Percentiles rank a stretch among this genome's conserved stretches.
phyloP scores from a whole-genome alignment of 2,888 invertebrate species.

The Macrosiphum euphorbiae region DNA sequence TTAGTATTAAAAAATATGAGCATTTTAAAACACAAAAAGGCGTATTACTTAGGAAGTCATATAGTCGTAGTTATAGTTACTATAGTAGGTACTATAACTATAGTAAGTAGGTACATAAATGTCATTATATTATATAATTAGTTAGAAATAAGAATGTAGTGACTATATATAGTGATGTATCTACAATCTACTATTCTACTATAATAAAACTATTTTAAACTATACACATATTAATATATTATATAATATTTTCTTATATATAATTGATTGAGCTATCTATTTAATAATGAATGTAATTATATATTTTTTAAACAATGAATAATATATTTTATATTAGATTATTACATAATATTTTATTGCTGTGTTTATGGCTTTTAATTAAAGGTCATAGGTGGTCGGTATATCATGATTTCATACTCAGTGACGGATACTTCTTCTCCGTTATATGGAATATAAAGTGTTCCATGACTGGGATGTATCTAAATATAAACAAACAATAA shows the following conservation, averaged over 20 bases:
- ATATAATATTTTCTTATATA: neutral
- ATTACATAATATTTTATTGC: neutral
- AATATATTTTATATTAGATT: neutral
- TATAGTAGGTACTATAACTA: neutral
- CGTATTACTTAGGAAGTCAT: neutral
- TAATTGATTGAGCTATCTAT: neutral
- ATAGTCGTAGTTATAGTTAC: neutral
- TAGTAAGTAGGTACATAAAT: neutral
- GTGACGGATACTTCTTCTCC: slow-evolving; percentile 67
- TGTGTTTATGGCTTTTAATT: slow-evolving; percentile 4
- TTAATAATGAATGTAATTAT: neutral
- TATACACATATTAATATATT: neutral
- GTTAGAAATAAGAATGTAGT: no score
- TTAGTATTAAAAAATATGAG: neutral
- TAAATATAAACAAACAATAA: slow-evolving; percentile 63
- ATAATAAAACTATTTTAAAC: neutral
- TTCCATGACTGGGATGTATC: slow-evolving; percentile 68
- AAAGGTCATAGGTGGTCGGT: slow-evolving; percentile 32
- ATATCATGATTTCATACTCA: slow-evolving; percentile 68
- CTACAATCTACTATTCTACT: neutral
- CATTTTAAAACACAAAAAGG: neutral
- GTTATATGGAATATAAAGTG: slow-evolving; percentile 68
- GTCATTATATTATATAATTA: no score
- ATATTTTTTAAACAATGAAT: neutral
- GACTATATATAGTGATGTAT: no score